Conservation (phyloP, 2,797 vertebrate genomes). For the Taenioides sp. region DNA sequence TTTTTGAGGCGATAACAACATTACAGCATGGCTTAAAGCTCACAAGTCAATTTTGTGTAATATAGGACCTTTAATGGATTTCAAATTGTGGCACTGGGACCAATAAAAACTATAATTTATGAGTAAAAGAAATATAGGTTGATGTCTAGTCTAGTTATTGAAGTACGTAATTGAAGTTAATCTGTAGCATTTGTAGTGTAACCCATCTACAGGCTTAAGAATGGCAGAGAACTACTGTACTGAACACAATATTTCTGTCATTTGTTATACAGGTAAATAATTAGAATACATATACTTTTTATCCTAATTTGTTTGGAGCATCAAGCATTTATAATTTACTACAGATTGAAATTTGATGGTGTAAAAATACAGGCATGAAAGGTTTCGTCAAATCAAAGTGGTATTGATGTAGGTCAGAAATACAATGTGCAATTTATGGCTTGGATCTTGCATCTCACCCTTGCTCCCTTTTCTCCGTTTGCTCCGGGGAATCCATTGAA, state of each 20-base stretch:
- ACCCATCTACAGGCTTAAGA: too few species aligned
- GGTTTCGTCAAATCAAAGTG: background rate
- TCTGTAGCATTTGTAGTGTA: too few species aligned
- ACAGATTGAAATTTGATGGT: background rate
- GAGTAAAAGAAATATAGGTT: background rate
- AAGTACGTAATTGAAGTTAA: too few species aligned
- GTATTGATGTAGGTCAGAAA: background rate
- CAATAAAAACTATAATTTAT: background rate
- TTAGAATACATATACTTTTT: too few species aligned
- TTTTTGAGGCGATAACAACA: too few species aligned
- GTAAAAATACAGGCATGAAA: background rate
- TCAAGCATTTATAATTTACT: background rate
- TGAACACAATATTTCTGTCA: too few species aligned
- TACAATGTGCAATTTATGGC: background rate
- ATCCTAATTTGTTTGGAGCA: background rate
- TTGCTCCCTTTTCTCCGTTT: slow-evolving; percentile 94
- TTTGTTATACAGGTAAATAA: too few species aligned
- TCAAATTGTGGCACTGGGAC: background rate
- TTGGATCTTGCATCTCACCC: slow-evolving; percentile 78
- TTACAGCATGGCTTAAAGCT: too few species aligned
- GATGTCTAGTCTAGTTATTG: background rate
- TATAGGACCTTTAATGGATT: background rate
- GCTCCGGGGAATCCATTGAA: slow-evolving; percentile 91
- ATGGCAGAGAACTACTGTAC: too few species aligned
- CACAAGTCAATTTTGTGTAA: too few species aligned